Conservation (phyloP, 2,797 vertebrate species). For the Dendrocincla tyrannina region DNA sequence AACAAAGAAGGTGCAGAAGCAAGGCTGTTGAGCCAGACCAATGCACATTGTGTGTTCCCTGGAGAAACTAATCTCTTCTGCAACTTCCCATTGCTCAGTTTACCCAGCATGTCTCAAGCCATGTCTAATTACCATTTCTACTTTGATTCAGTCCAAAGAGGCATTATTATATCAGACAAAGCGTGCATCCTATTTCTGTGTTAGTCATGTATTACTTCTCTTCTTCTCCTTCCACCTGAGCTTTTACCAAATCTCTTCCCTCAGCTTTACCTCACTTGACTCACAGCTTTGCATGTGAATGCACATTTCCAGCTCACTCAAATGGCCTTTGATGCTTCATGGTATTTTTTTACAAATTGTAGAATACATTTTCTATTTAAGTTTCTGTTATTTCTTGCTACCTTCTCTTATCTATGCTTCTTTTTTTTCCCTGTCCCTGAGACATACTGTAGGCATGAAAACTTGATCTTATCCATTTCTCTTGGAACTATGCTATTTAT, state of each 20-base stretch:
- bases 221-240: neutral
- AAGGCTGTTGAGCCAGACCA: neutral
- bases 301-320: neutral
- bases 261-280: neutral
- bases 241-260: neutral
- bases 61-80: conserved; percentile 8
- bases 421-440: neutral
- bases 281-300: neutral
- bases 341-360: neutral
- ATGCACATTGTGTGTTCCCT: neutral
- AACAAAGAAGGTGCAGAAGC: neutral
- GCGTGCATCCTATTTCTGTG: neutral
- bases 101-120: neutral
- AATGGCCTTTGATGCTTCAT: neutral
- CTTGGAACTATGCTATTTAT: neutral
- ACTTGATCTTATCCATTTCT: neutral
- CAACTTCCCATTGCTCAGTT: neutral
- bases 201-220: neutral
- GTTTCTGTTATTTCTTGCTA: neutral
- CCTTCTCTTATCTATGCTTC: neutral
- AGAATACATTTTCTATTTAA: neutral
- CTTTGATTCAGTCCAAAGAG: neutral
- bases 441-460: neutral
- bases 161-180: neutral
- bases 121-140: neutral